A percentile compares a stretch with the other conserved stretches of the same genome.
Evolutionary conservation across 2,888 invertebrate species (phyloP).

Genomic region (Ecliptopera silaceata): DNA sequence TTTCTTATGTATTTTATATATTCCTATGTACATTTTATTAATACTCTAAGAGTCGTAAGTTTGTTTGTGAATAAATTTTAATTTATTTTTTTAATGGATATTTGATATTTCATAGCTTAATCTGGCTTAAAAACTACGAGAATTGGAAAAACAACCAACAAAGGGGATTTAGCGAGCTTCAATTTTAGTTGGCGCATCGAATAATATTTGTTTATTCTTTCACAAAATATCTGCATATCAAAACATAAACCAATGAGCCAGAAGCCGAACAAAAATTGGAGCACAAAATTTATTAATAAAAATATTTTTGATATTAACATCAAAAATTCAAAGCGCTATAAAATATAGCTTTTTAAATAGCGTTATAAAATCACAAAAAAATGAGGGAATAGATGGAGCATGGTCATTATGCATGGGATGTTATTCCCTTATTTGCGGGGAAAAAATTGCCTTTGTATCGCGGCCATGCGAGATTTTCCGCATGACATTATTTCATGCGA

Average conservation of each 20-base stretch:
- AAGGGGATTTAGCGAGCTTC: conserved; percentile 7
- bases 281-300: no score
- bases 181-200: conserved; percentile 13
- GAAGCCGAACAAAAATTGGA: conserved; percentile 9
- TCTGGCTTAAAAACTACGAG: conserved; percentile 7
- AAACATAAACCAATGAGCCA: conserved; percentile 6
- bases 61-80: no score
- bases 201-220: conserved; percentile 9
- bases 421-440: conserved; percentile 42
- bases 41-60: no score
- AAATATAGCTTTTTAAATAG: neutral
- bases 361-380: neutral
- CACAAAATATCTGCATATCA: conserved; percentile 11
- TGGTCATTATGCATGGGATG: conserved; percentile 47
- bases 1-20: no score
- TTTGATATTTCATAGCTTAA: neutral
- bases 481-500: conserved; percentile 56
- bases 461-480: conserved; percentile 49
- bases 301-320: conserved; percentile 1
- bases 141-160: conserved; percentile 2
- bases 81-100: conserved; percentile 1
- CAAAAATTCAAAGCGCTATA: conserved; percentile 6
- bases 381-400: neutral
- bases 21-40: no score
- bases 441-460: conserved; percentile 60